A percentile compares a stretch with the other conserved stretches of the same genome.
Evolutionary conservation across 2,113 vertebrate species (phyloP).

Genomic region (Brachyhypopomus gauderio): DNA sequence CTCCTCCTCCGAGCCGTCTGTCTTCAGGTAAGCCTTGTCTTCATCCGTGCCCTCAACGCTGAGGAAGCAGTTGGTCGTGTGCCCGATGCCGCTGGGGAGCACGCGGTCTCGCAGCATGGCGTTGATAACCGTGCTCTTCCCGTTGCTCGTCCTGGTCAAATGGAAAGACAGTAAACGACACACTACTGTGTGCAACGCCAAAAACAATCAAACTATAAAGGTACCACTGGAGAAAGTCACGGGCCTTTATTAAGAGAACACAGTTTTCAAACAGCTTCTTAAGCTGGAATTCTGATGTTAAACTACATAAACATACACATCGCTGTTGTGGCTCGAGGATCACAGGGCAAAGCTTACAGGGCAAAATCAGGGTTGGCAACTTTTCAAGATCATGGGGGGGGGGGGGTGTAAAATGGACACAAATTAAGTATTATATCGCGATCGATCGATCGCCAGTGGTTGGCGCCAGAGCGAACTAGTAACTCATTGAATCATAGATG

Average conservation of each 20-base stretch:
- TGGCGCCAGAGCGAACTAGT: too few species aligned
- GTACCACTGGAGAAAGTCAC: background rate
- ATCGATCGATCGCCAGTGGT: too few species aligned
- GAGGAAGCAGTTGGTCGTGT: constrained; percentile 97
- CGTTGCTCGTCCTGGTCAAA: constrained; percentile 88
- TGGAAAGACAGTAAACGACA: background rate
- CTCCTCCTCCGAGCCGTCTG: constrained; percentile 95
- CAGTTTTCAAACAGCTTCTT: background rate
- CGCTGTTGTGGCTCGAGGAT: too few species aligned
- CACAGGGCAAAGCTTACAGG: too few species aligned
- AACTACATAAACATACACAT: too few species aligned
- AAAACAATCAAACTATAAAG: background rate
- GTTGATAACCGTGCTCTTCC: constrained; percentile 96
- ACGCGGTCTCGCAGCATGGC: constrained; percentile 97
- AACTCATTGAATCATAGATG: too few species aligned
- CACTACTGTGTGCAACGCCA: background rate
- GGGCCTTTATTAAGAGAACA: background rate
- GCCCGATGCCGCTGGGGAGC: constrained; percentile 96
- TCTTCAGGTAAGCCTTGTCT: constrained; percentile 94
- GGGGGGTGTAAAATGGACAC: too few species aligned
- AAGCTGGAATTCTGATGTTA: background rate
- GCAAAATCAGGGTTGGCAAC: too few species aligned
- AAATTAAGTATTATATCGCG: too few species aligned
- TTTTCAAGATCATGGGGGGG: too few species aligned
- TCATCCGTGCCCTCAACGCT: constrained; percentile 97